Conservation (phyloP, 2,113 vertebrate species). For the Carlito syrichta region DNA sequence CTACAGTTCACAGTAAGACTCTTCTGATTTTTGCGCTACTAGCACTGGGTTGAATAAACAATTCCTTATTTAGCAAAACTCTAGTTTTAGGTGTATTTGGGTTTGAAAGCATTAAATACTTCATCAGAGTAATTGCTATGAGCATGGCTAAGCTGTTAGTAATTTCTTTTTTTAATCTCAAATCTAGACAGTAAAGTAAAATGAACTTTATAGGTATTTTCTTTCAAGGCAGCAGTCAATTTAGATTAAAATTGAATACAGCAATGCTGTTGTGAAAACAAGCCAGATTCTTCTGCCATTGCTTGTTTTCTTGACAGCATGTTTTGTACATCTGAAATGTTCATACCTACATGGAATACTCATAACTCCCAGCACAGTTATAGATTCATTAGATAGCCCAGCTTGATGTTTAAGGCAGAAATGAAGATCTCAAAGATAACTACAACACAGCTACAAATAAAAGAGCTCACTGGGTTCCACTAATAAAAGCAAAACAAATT, state of each 20-base stretch:
- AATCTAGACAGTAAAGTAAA: slow-evolving; percentile 77
- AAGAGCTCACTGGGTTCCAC: slow-evolving; percentile 79
- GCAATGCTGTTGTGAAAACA: slow-evolving; percentile 72
- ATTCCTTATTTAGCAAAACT: slow-evolving; percentile 65
- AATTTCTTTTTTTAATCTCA: slow-evolving; percentile 77
- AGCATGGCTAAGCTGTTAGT: slow-evolving; percentile 69
- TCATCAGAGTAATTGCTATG: slow-evolving; percentile 72
- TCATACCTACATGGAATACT: slow-evolving; percentile 63
- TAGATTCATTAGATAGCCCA: slow-evolving; percentile 85
- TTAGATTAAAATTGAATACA: slow-evolving; percentile 82
- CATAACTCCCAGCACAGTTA: slow-evolving; percentile 77
- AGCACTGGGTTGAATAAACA: slow-evolving; percentile 46
- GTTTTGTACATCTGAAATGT: slow-evolving; percentile 78
- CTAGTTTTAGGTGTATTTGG: slow-evolving; percentile 62
- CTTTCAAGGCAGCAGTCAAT: slow-evolving; percentile 82
- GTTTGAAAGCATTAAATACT: slow-evolving; percentile 63
- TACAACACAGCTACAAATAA: slow-evolving; percentile 75
- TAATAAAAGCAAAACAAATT: slow-evolving; percentile 87
- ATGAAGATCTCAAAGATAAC: slow-evolving; percentile 82
- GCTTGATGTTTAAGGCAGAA: slow-evolving; percentile 82
- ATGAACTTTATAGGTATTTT: slow-evolving; percentile 78
- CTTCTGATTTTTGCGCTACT: slow-evolving; percentile 48
- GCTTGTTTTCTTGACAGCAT: slow-evolving; percentile 83
- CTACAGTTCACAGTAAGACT: slow-evolving; percentile 40
- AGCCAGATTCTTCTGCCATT: slow-evolving; percentile 65